Base-by-base conservation (phyloP, 2,888 invertebrate species). In the Balanococcus diminutus region DNA sequence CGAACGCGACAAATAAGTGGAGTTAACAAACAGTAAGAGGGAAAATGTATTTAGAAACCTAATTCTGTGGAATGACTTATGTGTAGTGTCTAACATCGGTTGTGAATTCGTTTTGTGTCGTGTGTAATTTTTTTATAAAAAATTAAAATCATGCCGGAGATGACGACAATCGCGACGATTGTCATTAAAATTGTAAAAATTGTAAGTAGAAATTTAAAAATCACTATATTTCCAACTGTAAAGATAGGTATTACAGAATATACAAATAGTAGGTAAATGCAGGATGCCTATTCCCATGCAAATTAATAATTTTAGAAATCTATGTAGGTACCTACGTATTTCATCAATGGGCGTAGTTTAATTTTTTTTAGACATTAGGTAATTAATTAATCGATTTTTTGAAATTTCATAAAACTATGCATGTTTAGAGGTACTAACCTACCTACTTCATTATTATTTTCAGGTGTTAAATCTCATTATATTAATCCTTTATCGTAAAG, bases 381-480 rank as follows among this genome's bases (percentile, higher is more conserved):
- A n/a, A n/a, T n/a, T n/a, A n/a, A n/a, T n/a, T n/a, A n/a, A n/a
- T n/a, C n/a, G n/a, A n/a, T n/a, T n/a, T n/a, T n/a, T n/a, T n/a
- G n/a, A n/a, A n/a, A n/a, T n/a, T n/a, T n/a, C n/a, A n/a, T n/a
- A n/a, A n/a, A n/a, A 36, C 36, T 36, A 36, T 36, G n/a, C n/a
- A n/a, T n/a, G n/a, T n/a, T n/a, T n/a, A n/a, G n/a, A n/a, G n/a
- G n/a, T n/a, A n/a, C n/a, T n/a, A n/a, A n/a, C n/a, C n/a, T 36
- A 36, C 36, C 36, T 36, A 46, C 4, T 46, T 46, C 46, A 42
- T 28, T 19, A 28, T 16, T 6, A 14, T 82, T 91, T 91, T 46
- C 91, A 96, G 96, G 92, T 96, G n/a, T 89, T 96, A 84, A 96
- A 96, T 90, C 91, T 96, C 88, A 93, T 96, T 16, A 93, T 96